phyloP scores from a whole-genome alignment of 2,113 vertebrate genomes.

The Laticauda colubrina region DNA sequence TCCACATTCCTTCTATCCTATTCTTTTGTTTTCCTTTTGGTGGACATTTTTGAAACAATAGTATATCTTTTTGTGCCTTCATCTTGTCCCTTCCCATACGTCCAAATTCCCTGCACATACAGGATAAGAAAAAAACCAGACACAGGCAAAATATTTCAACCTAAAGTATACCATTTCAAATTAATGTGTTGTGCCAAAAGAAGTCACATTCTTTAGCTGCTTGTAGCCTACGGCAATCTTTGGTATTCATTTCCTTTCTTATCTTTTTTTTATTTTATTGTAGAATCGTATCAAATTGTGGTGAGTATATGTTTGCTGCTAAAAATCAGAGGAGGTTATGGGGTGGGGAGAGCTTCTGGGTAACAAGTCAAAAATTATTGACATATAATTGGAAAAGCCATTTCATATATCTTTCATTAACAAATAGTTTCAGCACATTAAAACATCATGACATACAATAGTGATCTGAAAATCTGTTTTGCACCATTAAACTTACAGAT shows the following conservation, averaged over 20 bases:
- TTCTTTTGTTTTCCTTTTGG: not conserved
- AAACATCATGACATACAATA: not conserved
- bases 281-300: not conserved
- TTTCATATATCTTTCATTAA: not conserved
- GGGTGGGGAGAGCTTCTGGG: not conserved
- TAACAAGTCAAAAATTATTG: not conserved
- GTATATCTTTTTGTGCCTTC: not conserved
- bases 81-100: not conserved
- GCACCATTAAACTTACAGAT: not conserved
- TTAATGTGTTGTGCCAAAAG: not conserved
- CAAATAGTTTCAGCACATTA: not conserved
- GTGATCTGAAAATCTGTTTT: not conserved
- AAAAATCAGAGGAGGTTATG: not conserved
- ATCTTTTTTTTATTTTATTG: no score
- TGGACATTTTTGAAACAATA: not conserved
- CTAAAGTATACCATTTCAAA: not conserved
- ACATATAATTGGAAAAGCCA: not conserved
- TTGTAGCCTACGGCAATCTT: not conserved
- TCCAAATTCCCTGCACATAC: not conserved
- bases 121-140: not conserved
- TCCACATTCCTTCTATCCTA: not conserved
- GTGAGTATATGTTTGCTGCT: not conserved
- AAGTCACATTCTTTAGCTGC: not conserved
- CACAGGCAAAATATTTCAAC: not conserved
- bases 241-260: not conserved